These are phyloP conservation scores for Brachypalpus laphriformis DNA, from an alignment of 2,888 invertebrate genomes.

Conservation along the genomic window DNA sequence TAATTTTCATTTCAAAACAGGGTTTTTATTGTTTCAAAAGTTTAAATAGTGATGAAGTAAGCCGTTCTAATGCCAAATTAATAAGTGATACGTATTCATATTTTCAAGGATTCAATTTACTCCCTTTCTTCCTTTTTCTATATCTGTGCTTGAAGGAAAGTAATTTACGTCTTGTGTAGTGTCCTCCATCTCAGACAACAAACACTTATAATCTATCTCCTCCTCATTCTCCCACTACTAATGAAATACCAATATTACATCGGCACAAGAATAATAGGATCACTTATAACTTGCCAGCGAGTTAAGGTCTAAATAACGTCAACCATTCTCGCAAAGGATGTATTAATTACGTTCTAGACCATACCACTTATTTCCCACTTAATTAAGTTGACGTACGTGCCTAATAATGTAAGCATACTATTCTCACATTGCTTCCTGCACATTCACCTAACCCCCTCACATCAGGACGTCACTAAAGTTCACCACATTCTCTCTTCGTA, in stretches of 20 bases:
- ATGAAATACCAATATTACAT: slow-evolving; percentile 38
- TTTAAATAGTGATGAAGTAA: no score
- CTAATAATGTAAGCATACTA: slow-evolving; percentile 4
- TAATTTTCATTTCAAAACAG: no score
- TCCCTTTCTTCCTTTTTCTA: no score
- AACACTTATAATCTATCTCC: not conserved
- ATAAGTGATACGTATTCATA: no score
- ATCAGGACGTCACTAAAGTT: not conserved
- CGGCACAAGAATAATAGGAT: slow-evolving; percentile 22
- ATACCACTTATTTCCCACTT: slow-evolving; percentile 36
- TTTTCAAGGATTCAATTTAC: no score
- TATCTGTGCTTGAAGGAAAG: no score
- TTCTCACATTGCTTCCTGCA: not conserved
- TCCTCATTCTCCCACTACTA: not conserved
- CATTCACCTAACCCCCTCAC: not conserved
- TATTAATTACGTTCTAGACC: slow-evolving; percentile 40
- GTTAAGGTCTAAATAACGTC: slow-evolving; percentile 26
- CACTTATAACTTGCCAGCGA: slow-evolving; percentile 27
- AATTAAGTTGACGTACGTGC: slow-evolving; percentile 39
- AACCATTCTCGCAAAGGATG: slow-evolving; percentile 13
- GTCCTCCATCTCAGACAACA: no score
- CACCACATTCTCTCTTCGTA: not conserved
- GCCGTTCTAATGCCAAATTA: no score
- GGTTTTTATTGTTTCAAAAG: no score
- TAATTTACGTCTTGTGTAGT: no score